Percentiles rank a stretch among this genome's conserved stretches.
Evolutionary conservation across 2,888 invertebrate genomes (phyloP).

Genomic region (Andrena bicolor): DNA sequence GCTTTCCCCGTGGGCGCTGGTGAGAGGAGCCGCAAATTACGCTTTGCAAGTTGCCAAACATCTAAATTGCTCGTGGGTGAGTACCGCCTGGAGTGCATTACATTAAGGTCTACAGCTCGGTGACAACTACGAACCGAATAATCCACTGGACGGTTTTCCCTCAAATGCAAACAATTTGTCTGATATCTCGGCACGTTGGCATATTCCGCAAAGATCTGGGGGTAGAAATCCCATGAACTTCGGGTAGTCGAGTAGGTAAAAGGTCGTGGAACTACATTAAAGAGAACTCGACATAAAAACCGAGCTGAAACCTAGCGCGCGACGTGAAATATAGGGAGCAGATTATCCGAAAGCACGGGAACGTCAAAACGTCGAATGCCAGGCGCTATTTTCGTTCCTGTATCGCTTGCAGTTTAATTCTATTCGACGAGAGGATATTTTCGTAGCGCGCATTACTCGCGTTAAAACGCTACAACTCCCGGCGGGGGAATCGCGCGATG

Average conservation of each 20-base stretch:
- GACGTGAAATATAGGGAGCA: background rate
- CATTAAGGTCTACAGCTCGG: conserved; percentile 48
- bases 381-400: conserved; percentile 8
- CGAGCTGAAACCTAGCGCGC: too few relatives aligned
- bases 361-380: background rate
- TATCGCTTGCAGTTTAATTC: conserved; percentile 30
- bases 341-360: background rate
- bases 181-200: too few relatives aligned
- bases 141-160: conserved; percentile 22
- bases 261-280: background rate
- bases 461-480: conserved; percentile 44
- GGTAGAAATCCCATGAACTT: too few relatives aligned
- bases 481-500: conserved; percentile 23
- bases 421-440: conserved; percentile 40
- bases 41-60: conserved; percentile 94
- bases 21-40: conserved; percentile 87
- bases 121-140: conserved; percentile 42
- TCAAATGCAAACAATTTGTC: conserved; percentile 30
- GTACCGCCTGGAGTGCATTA: conserved; percentile 62
- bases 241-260: background rate
- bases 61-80: conserved; percentile 93
- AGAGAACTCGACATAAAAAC: background rate
- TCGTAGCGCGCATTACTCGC: conserved; percentile 28
- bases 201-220: too few relatives aligned
- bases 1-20: conserved; percentile 94